phyloP scores from a whole-genome alignment of 2,888 invertebrate species.

The Tetragonula carbonaria region DNA sequence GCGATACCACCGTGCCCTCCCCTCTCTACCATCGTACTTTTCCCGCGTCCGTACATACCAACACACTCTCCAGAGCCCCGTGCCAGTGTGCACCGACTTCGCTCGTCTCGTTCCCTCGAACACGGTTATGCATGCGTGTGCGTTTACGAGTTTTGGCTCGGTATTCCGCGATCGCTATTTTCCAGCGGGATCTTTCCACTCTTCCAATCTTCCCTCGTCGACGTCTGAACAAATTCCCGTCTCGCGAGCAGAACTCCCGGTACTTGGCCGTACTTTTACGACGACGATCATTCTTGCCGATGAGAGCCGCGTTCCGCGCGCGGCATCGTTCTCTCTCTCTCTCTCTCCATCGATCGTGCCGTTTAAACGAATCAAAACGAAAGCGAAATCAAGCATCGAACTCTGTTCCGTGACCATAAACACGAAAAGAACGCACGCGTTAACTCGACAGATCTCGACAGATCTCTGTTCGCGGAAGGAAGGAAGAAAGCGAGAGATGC shows the following conservation, averaged over 20 bases:
- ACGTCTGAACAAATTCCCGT: constrained; percentile 44
- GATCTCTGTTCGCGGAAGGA: not conserved
- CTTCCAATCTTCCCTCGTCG: constrained; percentile 37
- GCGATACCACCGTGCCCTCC: constrained; percentile 63
- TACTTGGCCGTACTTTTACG: constrained; percentile 47
- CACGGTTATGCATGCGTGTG: constrained; percentile 58
- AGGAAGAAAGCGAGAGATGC: not conserved
- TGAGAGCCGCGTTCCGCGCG: constrained; percentile 14
- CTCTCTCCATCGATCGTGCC: not conserved
- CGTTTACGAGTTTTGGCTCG: constrained; percentile 71
- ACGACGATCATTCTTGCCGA: constrained; percentile 39
- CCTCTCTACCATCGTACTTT: constrained; percentile 53
- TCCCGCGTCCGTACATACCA: constrained; percentile 32
- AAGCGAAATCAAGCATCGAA: not conserved
- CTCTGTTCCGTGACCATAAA: not conserved
- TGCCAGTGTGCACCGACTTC: constrained; percentile 27
- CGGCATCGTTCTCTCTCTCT: not conserved
- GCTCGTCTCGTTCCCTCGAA: constrained; percentile 52
- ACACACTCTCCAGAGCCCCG: constrained; percentile 12
- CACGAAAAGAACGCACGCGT: not conserved
- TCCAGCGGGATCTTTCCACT: constrained; percentile 24
- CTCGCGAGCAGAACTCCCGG: constrained; percentile 47
- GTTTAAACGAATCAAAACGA: not conserved
- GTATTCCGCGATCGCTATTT: constrained; percentile 45
- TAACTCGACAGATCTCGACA: not conserved